Conservation (phyloP, 2,113 vertebrate genomes). For the Archocentrus centrarchus region DNA sequence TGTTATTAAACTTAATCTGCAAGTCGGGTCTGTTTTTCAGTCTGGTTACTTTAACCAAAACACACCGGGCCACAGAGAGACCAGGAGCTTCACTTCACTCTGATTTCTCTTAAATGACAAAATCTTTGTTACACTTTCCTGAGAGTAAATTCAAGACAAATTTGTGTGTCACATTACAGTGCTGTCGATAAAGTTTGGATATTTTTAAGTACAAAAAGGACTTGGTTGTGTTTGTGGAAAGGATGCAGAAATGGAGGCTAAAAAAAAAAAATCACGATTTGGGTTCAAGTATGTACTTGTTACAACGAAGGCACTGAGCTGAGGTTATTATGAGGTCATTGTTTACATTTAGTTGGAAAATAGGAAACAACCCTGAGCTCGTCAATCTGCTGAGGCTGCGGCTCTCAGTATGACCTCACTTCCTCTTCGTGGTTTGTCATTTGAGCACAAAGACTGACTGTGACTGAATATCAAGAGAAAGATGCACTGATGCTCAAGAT, state of each 20-base stretch:
- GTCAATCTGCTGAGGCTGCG: too few relatives aligned
- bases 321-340: too few relatives aligned
- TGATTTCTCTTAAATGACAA: background rate
- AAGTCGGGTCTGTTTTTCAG: background rate
- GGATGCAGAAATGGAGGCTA: too few relatives aligned
- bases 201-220: too few relatives aligned
- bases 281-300: background rate
- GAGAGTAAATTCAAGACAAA: background rate
- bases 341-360: background rate
- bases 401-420: background rate
- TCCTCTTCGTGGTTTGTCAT: background rate
- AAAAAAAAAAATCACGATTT: rapidly evolving
- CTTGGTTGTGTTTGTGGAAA: too few relatives aligned
- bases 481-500: background rate
- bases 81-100: background rate
- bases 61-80: too few relatives aligned
- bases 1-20: background rate
- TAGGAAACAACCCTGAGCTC: background rate
- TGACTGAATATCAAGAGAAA: background rate
- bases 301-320: background rate
- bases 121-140: background rate
- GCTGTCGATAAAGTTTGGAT: background rate
- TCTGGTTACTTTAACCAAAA: background rate
- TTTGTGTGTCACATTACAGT: background rate
- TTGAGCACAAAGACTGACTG: background rate